phyloP scores from a whole-genome alignment of 2,113 vertebrate species.

The Cercocebus atys region DNA sequence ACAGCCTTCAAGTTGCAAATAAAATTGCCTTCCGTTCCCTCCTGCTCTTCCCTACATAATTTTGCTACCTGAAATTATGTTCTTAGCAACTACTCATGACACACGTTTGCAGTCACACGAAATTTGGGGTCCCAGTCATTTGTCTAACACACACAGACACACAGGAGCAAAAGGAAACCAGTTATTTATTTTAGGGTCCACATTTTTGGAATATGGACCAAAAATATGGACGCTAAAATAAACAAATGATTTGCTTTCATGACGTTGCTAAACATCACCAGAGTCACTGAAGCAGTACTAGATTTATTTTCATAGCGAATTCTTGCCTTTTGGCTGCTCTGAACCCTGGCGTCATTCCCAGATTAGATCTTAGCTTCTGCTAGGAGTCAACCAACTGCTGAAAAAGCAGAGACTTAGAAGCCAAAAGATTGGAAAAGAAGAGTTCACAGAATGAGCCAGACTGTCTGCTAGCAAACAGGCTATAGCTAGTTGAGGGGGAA shows the following conservation, averaged over 20 bases:
- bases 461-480: not conserved
- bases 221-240: not conserved
- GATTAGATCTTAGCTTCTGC: slow-evolving; percentile 26
- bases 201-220: too few relatives aligned
- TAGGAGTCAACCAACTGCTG: slow-evolving; percentile 41
- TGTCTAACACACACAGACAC: not conserved
- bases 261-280: not conserved
- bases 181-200: too few relatives aligned
- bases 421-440: slow-evolving; percentile 43
- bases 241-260: not conserved
- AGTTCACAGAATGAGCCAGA: not conserved
- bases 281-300: not conserved
- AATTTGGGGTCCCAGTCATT: not conserved
- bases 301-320: not conserved
- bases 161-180: too few relatives aligned
- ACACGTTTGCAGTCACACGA: not conserved
- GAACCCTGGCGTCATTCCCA: slow-evolving; percentile 59
- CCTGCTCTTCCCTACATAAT: not conserved
- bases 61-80: not conserved
- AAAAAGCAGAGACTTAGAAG: slow-evolving; percentile 39
- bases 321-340: slow-evolving; percentile 42
- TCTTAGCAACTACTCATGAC: not conserved
- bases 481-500: not conserved
- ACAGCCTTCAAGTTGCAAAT: not conserved
- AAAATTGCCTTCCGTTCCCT: not conserved